Base-by-base conservation (phyloP, 30 jellyfish, hydroid and myxozoan species). In the Catostylus mosaicus region DNA sequence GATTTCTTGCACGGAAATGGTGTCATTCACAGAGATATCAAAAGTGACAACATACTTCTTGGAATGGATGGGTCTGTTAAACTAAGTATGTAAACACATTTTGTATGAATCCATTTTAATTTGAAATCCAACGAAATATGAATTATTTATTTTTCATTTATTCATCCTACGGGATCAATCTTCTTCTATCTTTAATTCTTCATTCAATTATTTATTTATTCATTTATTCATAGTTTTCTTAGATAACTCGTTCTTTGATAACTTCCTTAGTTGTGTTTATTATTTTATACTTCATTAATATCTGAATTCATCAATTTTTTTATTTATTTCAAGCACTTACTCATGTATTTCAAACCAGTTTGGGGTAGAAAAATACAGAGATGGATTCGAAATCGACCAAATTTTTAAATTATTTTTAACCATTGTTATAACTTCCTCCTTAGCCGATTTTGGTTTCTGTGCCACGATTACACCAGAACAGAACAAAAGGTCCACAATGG, bases 371-470 rank as follows among this genome's bases (percentile, higher is more conserved):
- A n/a, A n/a, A n/a, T n/a, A n/a, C n/a, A n/a, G n/a, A n/a, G n/a
- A n/a, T n/a, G n/a, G n/a, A n/a, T n/a, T n/a, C n/a, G n/a, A n/a
- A n/a, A n/a, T n/a, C n/a, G n/a, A n/a, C n/a, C n/a, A n/a, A n/a
- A n/a, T n/a, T n/a, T n/a, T n/a, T n/a, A n/a, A n/a, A n/a, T n/a
- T 50, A 8, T 4, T 18, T 18, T 2, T 4, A 10, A 10, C 63
- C 14, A 14, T 40, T 40, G 7, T 40, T 40, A 14, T 40, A 40
- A 5, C 19, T 10, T 52, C 30, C 67, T 8, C 57, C 71, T 2
- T 75, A 96, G 99, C 99, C 83, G 99, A 96, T 75, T 96, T 96
- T 78, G 99, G 99, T 26, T 96, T 96, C 78, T 96, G 99, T 88
- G 99, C 99, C 62, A 86, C 97, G 37, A 92, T 96, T 29, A 90